These are phyloP conservation scores for Dione vanillae DNA, from an alignment of 2,888 invertebrate species.

Conservation along the genomic window DNA sequence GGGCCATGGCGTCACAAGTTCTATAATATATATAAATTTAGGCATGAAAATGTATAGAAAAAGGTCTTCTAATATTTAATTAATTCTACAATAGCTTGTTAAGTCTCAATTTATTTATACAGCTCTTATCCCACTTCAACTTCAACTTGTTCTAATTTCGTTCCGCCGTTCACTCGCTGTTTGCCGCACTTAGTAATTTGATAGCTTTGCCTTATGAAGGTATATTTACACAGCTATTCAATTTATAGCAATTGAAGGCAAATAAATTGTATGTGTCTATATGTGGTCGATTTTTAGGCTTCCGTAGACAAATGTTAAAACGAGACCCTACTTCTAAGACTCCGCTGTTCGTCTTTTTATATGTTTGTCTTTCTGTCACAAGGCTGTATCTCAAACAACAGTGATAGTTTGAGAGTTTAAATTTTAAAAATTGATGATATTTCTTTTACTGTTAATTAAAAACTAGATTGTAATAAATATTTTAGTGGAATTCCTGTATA, in stretches of 20 bases:
- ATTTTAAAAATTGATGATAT: too few species aligned
- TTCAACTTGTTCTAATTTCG: conserved; percentile 31
- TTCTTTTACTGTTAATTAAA: too few species aligned
- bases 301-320: too few species aligned
- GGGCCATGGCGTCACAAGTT: too few species aligned
- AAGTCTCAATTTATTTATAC: conserved; percentile 29
- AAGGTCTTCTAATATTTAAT: not conserved
- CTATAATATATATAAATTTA: too few species aligned
- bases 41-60: not conserved
- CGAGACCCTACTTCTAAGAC: too few species aligned
- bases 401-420: too few species aligned
- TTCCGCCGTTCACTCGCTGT: conserved; percentile 25
- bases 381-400: too few species aligned
- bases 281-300: not conserved
- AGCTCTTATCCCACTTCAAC: conserved; percentile 9
- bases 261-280: not conserved
- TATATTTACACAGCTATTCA: conserved; percentile 31
- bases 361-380: too few species aligned
- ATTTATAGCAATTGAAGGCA: conserved; percentile 26
- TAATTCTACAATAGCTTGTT: not conserved
- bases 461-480: too few species aligned
- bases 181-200: conserved; percentile 39
- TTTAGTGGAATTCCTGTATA: too few species aligned
- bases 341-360: too few species aligned
- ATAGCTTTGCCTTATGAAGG: conserved; percentile 32